Percentiles rank a stretch among this genome's conserved stretches.
Conservation (phyloP, 2,888 invertebrate species). For the Drosophila engyochracea region DNA sequence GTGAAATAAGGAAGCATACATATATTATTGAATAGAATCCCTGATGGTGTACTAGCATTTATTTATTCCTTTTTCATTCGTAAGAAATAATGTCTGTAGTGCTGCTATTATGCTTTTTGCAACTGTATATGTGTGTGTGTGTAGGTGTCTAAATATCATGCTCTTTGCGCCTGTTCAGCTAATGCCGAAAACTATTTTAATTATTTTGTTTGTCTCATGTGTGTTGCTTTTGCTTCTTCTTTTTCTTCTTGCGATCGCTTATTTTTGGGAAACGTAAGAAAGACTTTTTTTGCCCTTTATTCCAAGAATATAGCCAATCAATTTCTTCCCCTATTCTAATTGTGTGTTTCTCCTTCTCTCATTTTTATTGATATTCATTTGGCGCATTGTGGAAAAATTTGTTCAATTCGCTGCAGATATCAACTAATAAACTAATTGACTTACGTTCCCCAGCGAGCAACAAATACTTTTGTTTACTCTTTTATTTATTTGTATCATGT, state of each 20-base stretch:
- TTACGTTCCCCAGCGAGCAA: slow-evolving; percentile 53
- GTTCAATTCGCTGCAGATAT: slow-evolving; percentile 37
- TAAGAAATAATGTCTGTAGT: background rate
- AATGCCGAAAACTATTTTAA: slow-evolving; percentile 64
- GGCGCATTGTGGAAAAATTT: slow-evolving; percentile 61
- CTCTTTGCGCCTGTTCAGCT: slow-evolving; percentile 7
- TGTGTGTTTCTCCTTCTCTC: slow-evolving; percentile 28
- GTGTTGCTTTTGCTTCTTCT: background rate
- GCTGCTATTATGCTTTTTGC: background rate
- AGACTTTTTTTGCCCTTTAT: background rate
- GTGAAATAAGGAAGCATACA: background rate
- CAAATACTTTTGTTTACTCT: slow-evolving; percentile 20
- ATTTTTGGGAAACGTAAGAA: slow-evolving; percentile 57
- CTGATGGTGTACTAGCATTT: background rate
- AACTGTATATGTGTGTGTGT: background rate
- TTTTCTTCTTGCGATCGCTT: slow-evolving; percentile 18
- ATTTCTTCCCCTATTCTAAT: slow-evolving; percentile 45
- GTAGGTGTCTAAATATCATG: slow-evolving; percentile 13
- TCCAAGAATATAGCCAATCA: slow-evolving; percentile 25
- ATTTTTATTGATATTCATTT: slow-evolving; percentile 74
- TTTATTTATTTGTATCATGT: slow-evolving; percentile 13
- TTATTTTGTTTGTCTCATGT: slow-evolving; percentile 71
- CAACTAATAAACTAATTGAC: slow-evolving; percentile 59
- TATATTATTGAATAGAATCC: background rate
- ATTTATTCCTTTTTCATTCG: background rate